These are phyloP conservation scores for Troglohyphantes excavatus DNA, from an alignment of 2,888 invertebrate species.

Conservation along the genomic window DNA sequence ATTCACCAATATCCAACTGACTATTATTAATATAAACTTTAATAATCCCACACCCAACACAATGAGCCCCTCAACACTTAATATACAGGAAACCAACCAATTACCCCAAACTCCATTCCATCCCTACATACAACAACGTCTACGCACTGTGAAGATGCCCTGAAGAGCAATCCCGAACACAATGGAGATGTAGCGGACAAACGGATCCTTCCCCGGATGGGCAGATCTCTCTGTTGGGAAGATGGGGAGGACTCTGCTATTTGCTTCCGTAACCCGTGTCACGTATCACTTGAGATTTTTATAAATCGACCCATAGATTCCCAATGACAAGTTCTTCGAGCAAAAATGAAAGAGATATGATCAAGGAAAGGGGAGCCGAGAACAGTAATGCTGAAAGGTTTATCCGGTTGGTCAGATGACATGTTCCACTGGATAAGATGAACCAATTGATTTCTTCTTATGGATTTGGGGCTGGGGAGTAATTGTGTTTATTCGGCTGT, in stretches of 20 bases:
- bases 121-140: no score
- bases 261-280: slow-evolving; percentile 47
- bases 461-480: neutral
- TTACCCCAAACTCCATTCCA: no score
- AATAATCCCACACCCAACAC: no score
- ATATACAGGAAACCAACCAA: no score
- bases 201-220: slow-evolving; percentile 39
- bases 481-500: neutral
- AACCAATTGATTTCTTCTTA: neutral
- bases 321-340: slow-evolving; percentile 71
- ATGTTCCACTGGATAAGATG: neutral
- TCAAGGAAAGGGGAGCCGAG: neutral
- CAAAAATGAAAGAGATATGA: slow-evolving; percentile 60
- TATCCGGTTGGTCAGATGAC: neutral
- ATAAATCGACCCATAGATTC: slow-evolving; percentile 72
- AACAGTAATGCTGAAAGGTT: slow-evolving; percentile 4
- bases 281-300: slow-evolving; percentile 71
- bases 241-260: neutral
- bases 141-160: no score
- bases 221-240: slow-evolving; percentile 29
- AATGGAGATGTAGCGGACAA: slow-evolving; percentile 30
- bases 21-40: no score
- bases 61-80: no score
- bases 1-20: no score
- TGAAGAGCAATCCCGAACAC: no score